phyloP scores from a whole-genome alignment of 2,888 invertebrate species.

The Apamea anceps region DNA sequence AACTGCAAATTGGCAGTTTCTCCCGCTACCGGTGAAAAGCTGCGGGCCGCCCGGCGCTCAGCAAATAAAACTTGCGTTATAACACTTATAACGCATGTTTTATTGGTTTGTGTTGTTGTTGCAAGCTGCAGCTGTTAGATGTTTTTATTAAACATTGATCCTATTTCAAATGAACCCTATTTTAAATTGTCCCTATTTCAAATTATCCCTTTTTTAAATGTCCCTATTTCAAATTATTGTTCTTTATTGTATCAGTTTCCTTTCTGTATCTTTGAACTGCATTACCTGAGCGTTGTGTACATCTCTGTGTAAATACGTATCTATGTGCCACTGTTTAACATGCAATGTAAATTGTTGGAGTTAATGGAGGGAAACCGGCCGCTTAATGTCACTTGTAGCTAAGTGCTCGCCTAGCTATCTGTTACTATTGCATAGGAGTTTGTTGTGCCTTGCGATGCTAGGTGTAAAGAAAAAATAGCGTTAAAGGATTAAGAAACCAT shows the following conservation, averaged over 20 bases:
- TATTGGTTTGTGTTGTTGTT: conserved; percentile 36
- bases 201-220: neutral
- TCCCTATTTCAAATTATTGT: neutral
- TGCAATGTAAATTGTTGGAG: conserved; percentile 62
- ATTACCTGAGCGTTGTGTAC: conserved; percentile 36
- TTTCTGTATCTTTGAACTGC: conserved; percentile 1
- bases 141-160: neutral
- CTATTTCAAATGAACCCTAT: neutral
- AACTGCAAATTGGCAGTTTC: conserved; percentile 86
- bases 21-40: conserved; percentile 63
- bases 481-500: neutral
- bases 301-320: conserved; percentile 15
- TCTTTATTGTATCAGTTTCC: too few relatives aligned
- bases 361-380: conserved; percentile 54
- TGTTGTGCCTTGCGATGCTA: neutral
- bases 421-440: conserved; percentile 22
- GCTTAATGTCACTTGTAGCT: conserved; percentile 57
- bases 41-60: conserved; percentile 56
- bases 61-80: conserved; percentile 56
- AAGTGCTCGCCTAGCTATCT: conserved; percentile 45
- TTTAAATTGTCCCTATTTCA: neutral
- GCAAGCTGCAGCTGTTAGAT: neutral
- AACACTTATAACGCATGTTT: conserved; percentile 1
- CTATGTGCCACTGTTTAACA: conserved; percentile 50
- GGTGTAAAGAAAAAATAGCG: neutral